A percentile compares a stretch with the other conserved stretches of the same genome.
These are phyloP conservation scores for Lamprotornis superbus DNA, from an alignment of 2,113 vertebrate genomes.

Conservation along the genomic window DNA sequence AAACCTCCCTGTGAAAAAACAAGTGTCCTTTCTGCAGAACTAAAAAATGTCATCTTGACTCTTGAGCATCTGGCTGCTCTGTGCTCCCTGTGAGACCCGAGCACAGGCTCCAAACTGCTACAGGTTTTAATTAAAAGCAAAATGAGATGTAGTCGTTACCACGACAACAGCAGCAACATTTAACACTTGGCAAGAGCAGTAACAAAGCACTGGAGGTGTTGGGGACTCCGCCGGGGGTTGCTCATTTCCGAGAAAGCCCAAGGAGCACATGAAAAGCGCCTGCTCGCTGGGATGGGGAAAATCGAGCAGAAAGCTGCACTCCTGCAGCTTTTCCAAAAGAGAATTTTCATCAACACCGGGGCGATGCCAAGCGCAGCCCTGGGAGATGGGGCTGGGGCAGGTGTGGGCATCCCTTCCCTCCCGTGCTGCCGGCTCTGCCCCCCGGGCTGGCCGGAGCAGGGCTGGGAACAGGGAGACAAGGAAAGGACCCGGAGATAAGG, in stretches of 20 bases:
- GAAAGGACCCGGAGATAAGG: not conserved
- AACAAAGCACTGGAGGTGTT: slow-evolving; percentile 26
- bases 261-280: accelerated
- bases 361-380: not conserved
- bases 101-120: not conserved
- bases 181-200: not conserved
- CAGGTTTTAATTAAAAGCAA: slow-evolving; percentile 33
- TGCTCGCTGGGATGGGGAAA: not conserved
- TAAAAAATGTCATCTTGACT: not conserved
- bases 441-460: accelerated
- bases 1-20: not conserved
- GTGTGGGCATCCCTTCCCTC: not conserved
- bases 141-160: not conserved
- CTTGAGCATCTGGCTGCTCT: not conserved
- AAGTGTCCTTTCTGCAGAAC: not conserved
- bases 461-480: not conserved
- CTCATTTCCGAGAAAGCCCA: slow-evolving; percentile 5
- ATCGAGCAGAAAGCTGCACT: not conserved
- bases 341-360: not conserved
- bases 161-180: not conserved
- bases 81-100: not conserved
- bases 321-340: not conserved
- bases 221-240: not conserved
- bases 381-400: not conserved
- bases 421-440: not conserved